Base-by-base conservation (phyloP, 2,888 invertebrate genomes). In the Acanthoscelides obtectus region DNA sequence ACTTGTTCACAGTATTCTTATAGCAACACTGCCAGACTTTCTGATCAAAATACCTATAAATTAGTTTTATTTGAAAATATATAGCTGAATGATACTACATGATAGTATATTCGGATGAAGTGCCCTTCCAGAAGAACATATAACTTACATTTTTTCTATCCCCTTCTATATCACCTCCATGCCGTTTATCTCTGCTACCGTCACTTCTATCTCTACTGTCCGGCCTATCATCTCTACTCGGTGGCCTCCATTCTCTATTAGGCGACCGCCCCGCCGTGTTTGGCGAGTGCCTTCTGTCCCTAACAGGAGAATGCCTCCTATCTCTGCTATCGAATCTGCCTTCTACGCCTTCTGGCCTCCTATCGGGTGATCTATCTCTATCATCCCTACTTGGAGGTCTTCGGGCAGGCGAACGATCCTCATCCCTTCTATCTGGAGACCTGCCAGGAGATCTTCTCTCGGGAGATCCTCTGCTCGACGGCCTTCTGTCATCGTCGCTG, bases 141-240 rank as follows among this genome's bases (percentile, higher is more conserved):
- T 8, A 66, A 72, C 72, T 73, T 67, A 76, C 74, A 68, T 64
- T 73, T 70, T 45, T 76, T 65, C 65, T 73, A 19, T 75, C 73
- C 20, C 64, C 25, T 19, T 73, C 73, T 21, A 22, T 8, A 21
- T 66, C 25, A 8, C 71, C 73, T 21, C 5, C 21, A 2, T 66
- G 68, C 25, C 25, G 2, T 66, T 22, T 66, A 8, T 66, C 66
- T 19, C 66, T 4, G 66, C 68, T 68, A 64, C 68, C 66, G 17
- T 64, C 25, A 21, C 70, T 71, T 22, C 73, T 70, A 12, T 73
- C 74, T 63, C 69, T 73, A 64, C 74, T 75, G 20, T 64, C 22
- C 22, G 21, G 22, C 19, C 25, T 22, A 22, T 22, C 22, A 6
- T 67, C 22, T 22, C 22, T 22, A 64, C 73, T 78, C 12, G 45